Evolutionary conservation across 2,113 vertebrate species (phyloP).

Genomic region (Polypterus bichir): DNA sequence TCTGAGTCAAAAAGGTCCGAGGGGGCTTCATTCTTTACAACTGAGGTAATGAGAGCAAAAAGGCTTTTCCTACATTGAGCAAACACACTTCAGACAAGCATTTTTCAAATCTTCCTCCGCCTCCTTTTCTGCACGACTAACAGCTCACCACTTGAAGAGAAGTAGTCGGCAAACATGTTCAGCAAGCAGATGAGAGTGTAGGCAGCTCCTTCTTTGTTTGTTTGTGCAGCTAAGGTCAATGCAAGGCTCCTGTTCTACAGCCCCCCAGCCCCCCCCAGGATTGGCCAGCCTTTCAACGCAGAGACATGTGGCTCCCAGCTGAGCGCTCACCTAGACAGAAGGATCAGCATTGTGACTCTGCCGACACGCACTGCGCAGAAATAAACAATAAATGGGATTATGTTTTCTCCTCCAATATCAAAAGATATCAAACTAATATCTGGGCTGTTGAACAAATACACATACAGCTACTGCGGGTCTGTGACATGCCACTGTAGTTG

Average conservation of each 20-base stretch:
- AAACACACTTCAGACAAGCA: neutral
- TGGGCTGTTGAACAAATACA: too few relatives aligned
- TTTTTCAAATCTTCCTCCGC: neutral
- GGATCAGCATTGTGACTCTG: too few relatives aligned
- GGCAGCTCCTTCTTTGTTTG: neutral
- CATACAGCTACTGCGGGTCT: too few relatives aligned
- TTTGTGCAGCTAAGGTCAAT: neutral
- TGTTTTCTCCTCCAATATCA: too few relatives aligned
- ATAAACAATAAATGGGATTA: too few relatives aligned
- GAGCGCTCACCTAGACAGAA: neutral
- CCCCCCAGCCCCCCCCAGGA: too few relatives aligned
- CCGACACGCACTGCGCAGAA: too few relatives aligned
- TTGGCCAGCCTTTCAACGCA: too few relatives aligned
- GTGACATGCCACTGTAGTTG: too few relatives aligned
- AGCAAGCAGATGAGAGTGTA: neutral
- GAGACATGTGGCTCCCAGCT: slow-evolving; percentile 4
- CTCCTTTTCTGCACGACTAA: neutral
- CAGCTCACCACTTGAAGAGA: neutral
- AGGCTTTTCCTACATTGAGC: neutral
- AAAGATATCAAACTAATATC: too few relatives aligned
- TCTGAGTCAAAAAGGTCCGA: neutral
- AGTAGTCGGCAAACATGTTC: neutral
- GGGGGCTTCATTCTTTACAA: neutral
- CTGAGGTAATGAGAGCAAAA: neutral
- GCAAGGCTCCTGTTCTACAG: too few relatives aligned